Percentiles rank a stretch among this genome's conserved stretches.
phyloP scores from a whole-genome alignment of 1,140 invertebrate species.

The Apocrypta bakeri region DNA sequence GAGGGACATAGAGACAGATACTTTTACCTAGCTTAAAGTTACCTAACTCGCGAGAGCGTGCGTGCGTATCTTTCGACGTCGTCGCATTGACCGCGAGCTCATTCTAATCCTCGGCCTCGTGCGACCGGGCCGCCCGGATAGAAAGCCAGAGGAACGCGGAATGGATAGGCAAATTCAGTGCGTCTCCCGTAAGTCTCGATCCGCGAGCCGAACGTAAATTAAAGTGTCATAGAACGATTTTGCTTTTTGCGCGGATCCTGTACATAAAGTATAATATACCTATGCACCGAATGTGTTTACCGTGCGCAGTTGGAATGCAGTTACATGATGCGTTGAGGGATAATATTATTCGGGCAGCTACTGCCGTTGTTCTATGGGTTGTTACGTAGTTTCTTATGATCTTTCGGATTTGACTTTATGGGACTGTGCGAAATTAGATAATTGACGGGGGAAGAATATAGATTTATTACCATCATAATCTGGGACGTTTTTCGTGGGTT shows the following conservation, averaged over 20 bases:
- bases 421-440: neutral
- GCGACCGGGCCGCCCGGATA: neutral
- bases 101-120: neutral
- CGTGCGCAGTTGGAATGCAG: neutral
- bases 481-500: neutral
- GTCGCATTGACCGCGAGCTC: neutral
- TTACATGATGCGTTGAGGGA: too few species aligned
- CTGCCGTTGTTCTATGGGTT: neutral
- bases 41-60: neutral
- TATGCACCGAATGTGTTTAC: neutral
- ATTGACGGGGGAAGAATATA: neutral
- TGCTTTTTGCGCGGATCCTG: neutral
- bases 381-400: neutral
- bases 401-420: neutral
- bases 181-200: too few species aligned
- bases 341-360: neutral
- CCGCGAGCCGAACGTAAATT: neutral
- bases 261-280: too few species aligned
- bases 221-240: neutral
- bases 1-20: neutral
- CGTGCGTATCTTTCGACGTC: neutral
- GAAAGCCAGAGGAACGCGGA: neutral
- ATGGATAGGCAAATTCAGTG: neutral
- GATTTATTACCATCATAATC: neutral
- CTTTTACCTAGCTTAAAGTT: neutral